phyloP scores from a whole-genome alignment of 1,140 invertebrate species.

The fruit fly (Drosophila melanogaster) region Release_6_plus_ISO1_MT NT_037436.4:1363501-1364000 shows the following conservation, averaged over 20 bases:
- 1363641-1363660: constrained; percentile 73
- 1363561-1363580: neutral
- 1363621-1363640: constrained; percentile 41
- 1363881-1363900: constrained; percentile 30
- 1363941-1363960: constrained; percentile 44
- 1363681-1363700: constrained; percentile 53
- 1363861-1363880: constrained; percentile 8
- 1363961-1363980: constrained; percentile 12
- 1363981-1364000: constrained; percentile 8
- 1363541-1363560: constrained; percentile 36
- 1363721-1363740: constrained; percentile 65
- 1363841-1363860: constrained; percentile 62
- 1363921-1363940: constrained; percentile 56
- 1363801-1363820: neutral
- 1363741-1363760: constrained; percentile 41
- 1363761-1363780: constrained; percentile 44
- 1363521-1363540: constrained; percentile 79
- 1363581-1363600: neutral
- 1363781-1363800: constrained; percentile 12
- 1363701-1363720: constrained; percentile 78
- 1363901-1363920: constrained; percentile 62
- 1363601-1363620: too few relatives aligned
- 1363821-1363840: neutral
- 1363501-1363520: constrained; percentile 36
- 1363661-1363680: constrained; percentile 31